These are phyloP conservation scores for Oceanodroma leucorhoa DNA, from an alignment of 2,797 vertebrate species.

Conservation along the genomic window DNA sequence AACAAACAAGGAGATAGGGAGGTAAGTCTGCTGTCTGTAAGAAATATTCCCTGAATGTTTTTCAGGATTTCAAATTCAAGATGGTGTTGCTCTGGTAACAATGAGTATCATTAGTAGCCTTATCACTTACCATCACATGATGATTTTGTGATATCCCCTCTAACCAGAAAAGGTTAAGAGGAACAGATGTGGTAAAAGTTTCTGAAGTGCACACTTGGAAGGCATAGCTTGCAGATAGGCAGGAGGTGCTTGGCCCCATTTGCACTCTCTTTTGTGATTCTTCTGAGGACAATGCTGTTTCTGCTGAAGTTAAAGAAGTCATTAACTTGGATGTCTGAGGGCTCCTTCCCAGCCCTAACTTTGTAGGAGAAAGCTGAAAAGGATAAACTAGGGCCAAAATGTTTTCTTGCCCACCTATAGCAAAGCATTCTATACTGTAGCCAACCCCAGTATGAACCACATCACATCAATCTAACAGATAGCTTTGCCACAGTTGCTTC, in stretches of 20 bases:
- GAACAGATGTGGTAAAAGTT: neutral
- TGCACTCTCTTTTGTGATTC: neutral
- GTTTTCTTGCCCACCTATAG: neutral
- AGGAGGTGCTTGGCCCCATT: neutral
- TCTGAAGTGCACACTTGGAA: neutral
- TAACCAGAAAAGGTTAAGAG: neutral
- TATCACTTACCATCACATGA: neutral
- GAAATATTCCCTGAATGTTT: neutral
- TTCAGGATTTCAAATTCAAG: neutral
- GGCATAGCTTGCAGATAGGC: neutral
- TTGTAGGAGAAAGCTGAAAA: neutral
- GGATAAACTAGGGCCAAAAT: neutral
- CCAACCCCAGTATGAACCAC: neutral
- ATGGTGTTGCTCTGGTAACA: neutral
- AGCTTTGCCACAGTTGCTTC: neutral
- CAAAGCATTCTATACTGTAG: neutral
- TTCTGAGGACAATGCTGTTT: neutral
- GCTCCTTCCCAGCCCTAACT: neutral
- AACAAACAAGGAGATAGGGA: neutral
- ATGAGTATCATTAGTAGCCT: neutral
- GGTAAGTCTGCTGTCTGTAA: neutral
- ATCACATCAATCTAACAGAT: neutral
- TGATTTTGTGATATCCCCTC: neutral
- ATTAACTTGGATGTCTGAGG: neutral
- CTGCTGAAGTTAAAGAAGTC: neutral